A percentile compares a stretch with the other conserved stretches of the same genome.
phyloP scores from a whole-genome alignment of 53 echinoderm and acorn worm genomes.

The Antedon mediterranea region DNA sequence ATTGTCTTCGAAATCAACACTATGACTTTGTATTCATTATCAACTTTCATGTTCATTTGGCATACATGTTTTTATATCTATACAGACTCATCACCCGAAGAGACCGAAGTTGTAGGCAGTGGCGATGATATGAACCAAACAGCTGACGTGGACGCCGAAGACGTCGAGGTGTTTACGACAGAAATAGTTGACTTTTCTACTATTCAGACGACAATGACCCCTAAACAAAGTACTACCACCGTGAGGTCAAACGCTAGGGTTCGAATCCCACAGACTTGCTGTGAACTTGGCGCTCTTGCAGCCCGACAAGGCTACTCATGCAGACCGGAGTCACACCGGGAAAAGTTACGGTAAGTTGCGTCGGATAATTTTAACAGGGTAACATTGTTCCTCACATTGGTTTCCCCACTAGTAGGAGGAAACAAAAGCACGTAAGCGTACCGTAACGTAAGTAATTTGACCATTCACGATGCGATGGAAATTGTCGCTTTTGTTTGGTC shows the following conservation, averaged over 20 bases:
- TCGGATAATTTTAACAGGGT: too few species aligned
- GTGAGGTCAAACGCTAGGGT: not conserved
- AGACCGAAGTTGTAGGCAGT: not conserved
- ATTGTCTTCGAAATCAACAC: too few species aligned
- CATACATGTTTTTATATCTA: too few species aligned
- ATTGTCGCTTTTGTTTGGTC: too few species aligned
- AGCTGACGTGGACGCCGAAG: not conserved
- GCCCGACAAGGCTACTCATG: constrained; percentile 48
- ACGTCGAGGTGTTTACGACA: constrained; percentile 8
- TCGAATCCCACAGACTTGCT: constrained; percentile 26
- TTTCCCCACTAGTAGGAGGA: too few species aligned
- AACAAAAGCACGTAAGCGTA: too few species aligned
- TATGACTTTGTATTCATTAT: too few species aligned
- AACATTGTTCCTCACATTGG: too few species aligned
- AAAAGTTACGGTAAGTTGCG: not conserved
- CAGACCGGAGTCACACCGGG: constrained; percentile 49
- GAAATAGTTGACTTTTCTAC: not conserved
- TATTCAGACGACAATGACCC: not conserved
- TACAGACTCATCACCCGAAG: too few species aligned
- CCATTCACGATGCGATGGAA: too few species aligned
- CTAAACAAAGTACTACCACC: not conserved
- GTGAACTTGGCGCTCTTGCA: constrained; percentile 40
- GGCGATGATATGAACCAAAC: not conserved
- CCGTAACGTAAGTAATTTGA: too few species aligned
- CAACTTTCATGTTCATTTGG: too few species aligned